A percentile compares a stretch with the other conserved stretches of the same genome.
Conservation (phyloP, 2,888 invertebrate genomes). For the Hesperia comma region DNA sequence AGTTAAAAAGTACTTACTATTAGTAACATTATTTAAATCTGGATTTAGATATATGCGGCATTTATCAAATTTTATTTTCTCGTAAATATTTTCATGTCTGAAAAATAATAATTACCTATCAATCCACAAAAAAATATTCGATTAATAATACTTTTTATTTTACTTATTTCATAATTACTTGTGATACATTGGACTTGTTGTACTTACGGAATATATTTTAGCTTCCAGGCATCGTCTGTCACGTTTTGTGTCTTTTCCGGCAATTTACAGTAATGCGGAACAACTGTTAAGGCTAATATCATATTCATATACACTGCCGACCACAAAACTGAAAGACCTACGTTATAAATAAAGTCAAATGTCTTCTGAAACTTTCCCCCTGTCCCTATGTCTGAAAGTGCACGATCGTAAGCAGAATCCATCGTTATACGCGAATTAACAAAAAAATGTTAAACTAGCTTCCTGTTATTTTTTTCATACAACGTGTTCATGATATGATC, state of each 20-base stretch:
- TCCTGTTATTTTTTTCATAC: background rate
- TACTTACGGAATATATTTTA: conserved; percentile 61
- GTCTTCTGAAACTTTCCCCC: conserved; percentile 72
- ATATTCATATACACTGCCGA: conserved; percentile 70
- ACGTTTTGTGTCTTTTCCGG: conserved; percentile 60
- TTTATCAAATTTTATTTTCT: conserved; percentile 50
- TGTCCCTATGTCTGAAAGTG: conserved; percentile 61
- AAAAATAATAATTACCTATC: background rate
- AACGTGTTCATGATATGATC: background rate
- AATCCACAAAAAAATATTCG: background rate
- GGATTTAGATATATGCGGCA: conserved; percentile 54
- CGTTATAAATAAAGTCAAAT: conserved; percentile 70
- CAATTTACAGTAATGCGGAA: conserved; percentile 71
- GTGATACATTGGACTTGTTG: conserved; percentile 6
- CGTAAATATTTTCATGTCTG: conserved; percentile 47
- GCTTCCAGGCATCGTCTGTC: conserved; percentile 62
- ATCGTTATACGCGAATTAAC: conserved; percentile 44
- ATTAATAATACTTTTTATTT: background rate
- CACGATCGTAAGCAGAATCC: conserved; percentile 60
- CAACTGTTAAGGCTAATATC: conserved; percentile 68
- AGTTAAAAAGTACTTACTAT: conserved; percentile 44
- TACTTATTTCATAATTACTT: background rate
- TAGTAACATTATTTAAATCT: conserved; percentile 47
- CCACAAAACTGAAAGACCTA: conserved; percentile 62
- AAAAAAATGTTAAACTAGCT: background rate